A percentile compares a stretch with the other conserved stretches of the same genome.
Conservation (phyloP, 2,888 invertebrate genomes). For the Rhamnusium bicolor region DNA sequence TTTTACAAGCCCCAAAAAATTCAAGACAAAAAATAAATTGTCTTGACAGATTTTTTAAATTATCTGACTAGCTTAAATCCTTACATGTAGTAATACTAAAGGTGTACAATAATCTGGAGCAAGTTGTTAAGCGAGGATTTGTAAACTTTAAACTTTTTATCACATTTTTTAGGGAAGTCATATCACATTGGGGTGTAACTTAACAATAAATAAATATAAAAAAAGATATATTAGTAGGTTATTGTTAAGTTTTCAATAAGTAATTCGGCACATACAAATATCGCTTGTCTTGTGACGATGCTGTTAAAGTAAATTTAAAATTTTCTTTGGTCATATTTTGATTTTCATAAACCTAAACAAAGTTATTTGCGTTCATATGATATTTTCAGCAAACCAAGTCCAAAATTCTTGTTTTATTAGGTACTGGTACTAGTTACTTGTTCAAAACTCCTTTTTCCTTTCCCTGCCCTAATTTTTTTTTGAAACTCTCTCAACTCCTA, state of each 20-base stretch:
- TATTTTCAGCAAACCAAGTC: too few relatives aligned
- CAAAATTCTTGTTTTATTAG: too few relatives aligned
- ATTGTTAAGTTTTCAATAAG: slow-evolving; percentile 2
- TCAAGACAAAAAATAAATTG: slow-evolving; percentile 14
- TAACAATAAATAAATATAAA: not conserved
- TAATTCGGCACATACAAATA: not conserved
- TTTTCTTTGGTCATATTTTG: too few relatives aligned
- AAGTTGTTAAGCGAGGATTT: slow-evolving; percentile 62
- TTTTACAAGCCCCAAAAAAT: slow-evolving; percentile 1
- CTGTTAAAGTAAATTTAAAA: too few relatives aligned
- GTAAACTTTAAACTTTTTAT: slow-evolving; percentile 40
- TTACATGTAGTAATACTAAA: slow-evolving; percentile 66
- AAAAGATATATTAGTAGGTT: not conserved
- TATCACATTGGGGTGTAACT: slow-evolving; percentile 41
- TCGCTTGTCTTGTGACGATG: too few relatives aligned
- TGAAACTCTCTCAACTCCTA: too few relatives aligned
- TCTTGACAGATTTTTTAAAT: slow-evolving; percentile 20
- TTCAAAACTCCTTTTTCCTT: too few relatives aligned
- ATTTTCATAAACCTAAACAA: too few relatives aligned
- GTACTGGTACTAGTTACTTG: too few relatives aligned
- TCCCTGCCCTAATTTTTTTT: too few relatives aligned
- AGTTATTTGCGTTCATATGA: too few relatives aligned
- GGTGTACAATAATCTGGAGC: slow-evolving; percentile 65
- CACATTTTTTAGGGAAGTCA: slow-evolving; percentile 45
- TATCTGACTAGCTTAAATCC: slow-evolving; percentile 64